Evolutionary conservation across 1,140 invertebrate genomes (phyloP), one percentile per base, ranked within the genome.

Genomic region (Heliothis subflexa): DNA sequence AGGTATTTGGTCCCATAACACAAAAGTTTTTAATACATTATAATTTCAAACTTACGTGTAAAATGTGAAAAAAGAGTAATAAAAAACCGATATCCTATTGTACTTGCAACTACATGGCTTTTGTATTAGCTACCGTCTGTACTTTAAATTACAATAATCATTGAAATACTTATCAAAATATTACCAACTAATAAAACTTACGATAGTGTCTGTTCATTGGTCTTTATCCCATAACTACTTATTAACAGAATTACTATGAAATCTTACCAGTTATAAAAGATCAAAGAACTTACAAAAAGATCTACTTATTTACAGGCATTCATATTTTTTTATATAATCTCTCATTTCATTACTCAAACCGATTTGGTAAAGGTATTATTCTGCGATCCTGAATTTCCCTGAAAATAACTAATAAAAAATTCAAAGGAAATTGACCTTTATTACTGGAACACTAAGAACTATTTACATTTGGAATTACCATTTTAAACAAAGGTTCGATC

Each of bases 51-150:
- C 13, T 11, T 71, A 49, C 16, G 50, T 71, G 50, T 33, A 64
- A 16, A 62, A 66, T 9, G 49, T 70, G 66, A 71, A 71, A 54
- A 33, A 14, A n/a, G 2, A 13, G 9, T 40, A 40, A 40, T 40
- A 68, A 50, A 25, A 50, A 40, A n/a, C 25, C 61, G 13, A 11
- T 71, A 54, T 11, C 68, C 50, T 71, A 71, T 71, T 71, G 68
- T 71, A 71, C 68, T 71, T 71, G 68, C n/a, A 10, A 71, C 50
- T 71, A 71, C 49, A 71, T 71, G 68, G 68, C 68, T 55, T 71
- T 52, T 71, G 50, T 71, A 28, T 71, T 71, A 71, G 68, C 68
- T 54, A 71, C 68, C 50, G 50, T 68, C 21, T 71, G 68, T 71
- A 71, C 68, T 71, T 71, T 68, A 25, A 1, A 33, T 54, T 54